These are phyloP conservation scores for Bubo scandiacus DNA, from an alignment of 2,113 vertebrate species.

Conservation along the genomic window DNA sequence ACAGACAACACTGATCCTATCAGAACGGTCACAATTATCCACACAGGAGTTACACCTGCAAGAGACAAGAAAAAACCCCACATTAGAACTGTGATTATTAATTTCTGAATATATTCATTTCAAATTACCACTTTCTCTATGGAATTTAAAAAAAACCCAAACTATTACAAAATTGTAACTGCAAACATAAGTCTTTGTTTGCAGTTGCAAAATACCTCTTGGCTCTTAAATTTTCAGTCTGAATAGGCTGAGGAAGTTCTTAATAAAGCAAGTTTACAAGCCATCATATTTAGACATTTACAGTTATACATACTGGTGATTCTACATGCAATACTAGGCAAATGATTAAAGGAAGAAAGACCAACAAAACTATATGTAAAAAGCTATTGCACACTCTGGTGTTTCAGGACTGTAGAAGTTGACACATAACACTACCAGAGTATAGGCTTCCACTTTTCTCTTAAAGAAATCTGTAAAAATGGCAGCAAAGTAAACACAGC, in stretches of 20 bases:
- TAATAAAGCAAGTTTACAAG: neutral
- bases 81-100: neutral
- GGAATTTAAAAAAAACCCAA: neutral
- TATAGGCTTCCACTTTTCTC: neutral
- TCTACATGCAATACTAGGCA: neutral
- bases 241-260: neutral
- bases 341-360: neutral
- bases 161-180: neutral
- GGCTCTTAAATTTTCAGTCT: neutral
- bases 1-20: neutral
- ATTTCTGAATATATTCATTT: neutral
- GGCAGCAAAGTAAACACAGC: neutral
- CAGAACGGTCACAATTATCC: slow-evolving; percentile 38
- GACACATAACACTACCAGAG: neutral
- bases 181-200: neutral
- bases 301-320: neutral
- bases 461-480: neutral
- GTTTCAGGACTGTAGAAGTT: neutral
- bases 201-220: neutral
- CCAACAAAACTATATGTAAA: neutral
- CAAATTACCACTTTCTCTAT: neutral
- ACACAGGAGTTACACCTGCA: slow-evolving; percentile 56
- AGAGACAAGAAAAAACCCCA: neutral
- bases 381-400: neutral
- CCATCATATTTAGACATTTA: neutral